Percentiles rank a stretch among this genome's conserved stretches.
These are phyloP conservation scores for Pedionomus torquatus DNA, from an alignment of 2,113 vertebrate genomes.

Conservation along the genomic window DNA sequence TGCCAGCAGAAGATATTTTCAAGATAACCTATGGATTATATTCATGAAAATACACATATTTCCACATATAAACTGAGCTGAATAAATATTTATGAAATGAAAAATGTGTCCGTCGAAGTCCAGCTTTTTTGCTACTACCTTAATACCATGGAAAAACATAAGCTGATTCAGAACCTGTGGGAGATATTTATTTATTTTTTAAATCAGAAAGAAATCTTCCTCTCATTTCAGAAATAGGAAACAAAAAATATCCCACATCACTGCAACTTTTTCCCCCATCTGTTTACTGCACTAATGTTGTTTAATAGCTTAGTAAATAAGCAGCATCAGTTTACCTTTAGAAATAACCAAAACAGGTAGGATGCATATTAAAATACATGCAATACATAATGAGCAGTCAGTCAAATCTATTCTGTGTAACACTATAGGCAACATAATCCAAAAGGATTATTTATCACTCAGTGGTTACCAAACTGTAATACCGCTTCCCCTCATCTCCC, in stretches of 20 bases:
- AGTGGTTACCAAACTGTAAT: neutral
- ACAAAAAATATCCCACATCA: neutral
- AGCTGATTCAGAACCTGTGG: neutral
- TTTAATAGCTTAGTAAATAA: neutral
- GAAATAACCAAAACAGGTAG: neutral
- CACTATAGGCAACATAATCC: neutral
- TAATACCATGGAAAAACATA: neutral
- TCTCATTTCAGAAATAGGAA: neutral
- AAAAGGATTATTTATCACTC: neutral
- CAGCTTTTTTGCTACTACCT: neutral
- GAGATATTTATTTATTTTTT: neutral
- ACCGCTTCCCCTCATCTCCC: neutral
- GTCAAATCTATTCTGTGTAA: neutral
- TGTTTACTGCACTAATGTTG: slow-evolving; percentile 19
- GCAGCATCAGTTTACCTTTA: neutral
- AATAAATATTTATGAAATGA: neutral
- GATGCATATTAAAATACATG: neutral
- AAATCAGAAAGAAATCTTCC: neutral
- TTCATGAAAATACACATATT: neutral
- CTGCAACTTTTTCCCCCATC: neutral
- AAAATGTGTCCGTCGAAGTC: neutral
- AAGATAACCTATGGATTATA: neutral
- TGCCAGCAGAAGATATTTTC: neutral
- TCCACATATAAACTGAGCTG: neutral
- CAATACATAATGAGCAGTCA: neutral